Conservation (phyloP, 2,888 invertebrate genomes). For the Clistopyga incitator region DNA sequence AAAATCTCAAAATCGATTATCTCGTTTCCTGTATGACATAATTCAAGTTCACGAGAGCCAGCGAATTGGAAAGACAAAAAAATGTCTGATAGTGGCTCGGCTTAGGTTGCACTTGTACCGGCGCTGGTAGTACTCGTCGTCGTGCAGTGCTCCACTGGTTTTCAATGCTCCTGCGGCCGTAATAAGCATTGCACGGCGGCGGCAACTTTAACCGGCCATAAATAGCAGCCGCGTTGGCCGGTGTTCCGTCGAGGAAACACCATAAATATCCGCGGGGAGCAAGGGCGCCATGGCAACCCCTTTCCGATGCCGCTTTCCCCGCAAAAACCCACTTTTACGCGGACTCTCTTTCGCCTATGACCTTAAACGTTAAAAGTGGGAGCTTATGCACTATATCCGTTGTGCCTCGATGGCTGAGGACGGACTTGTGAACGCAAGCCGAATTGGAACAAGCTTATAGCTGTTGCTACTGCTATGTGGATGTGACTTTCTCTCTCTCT, state of each 20-base stretch:
- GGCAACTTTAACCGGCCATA: constrained; percentile 62
- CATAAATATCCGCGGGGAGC: constrained; percentile 64
- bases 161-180: constrained; percentile 41
- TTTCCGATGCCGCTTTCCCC: not conserved
- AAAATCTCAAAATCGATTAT: not conserved
- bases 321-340: constrained; percentile 16
- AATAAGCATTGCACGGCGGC: constrained; percentile 58
- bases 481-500: constrained; percentile 1
- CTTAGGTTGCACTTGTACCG: not conserved
- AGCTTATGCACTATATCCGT: constrained; percentile 52
- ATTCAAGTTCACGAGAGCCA: too few species aligned
- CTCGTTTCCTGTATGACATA: not conserved
- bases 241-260: constrained; percentile 63
- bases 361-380: constrained; percentile 69
- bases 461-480: not conserved
- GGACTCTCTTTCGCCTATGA: constrained; percentile 58
- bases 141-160: constrained; percentile 1
- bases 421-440: constrained; percentile 5
- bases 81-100: not conserved
- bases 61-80: not conserved
- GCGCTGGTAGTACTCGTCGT: not conserved
- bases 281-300: constrained; percentile 51
- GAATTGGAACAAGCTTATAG: constrained; percentile 52
- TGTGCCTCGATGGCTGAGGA: constrained; percentile 23
- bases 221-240: constrained; percentile 62